phyloP scores from a whole-genome alignment of 2,888 invertebrate species.

The Xanthorhoe spadicearia region DNA sequence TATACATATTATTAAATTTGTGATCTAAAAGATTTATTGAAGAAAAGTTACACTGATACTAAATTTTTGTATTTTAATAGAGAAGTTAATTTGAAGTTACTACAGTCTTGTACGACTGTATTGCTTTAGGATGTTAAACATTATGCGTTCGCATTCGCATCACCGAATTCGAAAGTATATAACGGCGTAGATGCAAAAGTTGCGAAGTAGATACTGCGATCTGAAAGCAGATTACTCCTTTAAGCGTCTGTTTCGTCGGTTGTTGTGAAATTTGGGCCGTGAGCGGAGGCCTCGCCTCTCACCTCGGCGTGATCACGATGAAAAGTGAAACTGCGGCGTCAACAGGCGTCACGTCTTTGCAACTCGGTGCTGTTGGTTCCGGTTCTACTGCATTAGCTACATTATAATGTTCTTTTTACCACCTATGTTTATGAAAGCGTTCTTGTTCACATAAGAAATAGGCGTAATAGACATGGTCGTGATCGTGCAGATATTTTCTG shows the following conservation, averaged over 20 bases:
- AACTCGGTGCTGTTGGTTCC: conserved; percentile 76
- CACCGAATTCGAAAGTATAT: conserved; percentile 43
- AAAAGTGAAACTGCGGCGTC: conserved; percentile 81
- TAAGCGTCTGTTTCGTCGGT: conserved; percentile 66
- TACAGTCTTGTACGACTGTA: neutral
- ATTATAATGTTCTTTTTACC: conserved; percentile 50
- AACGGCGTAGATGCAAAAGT: conserved; percentile 35
- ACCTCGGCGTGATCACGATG: conserved; percentile 72
- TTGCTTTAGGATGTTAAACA: neutral
- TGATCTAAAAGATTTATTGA: no score
- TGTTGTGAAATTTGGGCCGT: conserved; percentile 80
- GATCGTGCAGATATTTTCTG: conserved; percentile 24
- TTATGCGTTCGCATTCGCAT: conserved; percentile 41
- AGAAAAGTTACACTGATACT: no score
- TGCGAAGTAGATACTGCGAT: conserved; percentile 46
- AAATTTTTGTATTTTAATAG: neutral
- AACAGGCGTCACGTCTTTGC: conserved; percentile 73
- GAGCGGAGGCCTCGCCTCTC: conserved; percentile 79
- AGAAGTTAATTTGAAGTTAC: neutral
- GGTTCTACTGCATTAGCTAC: conserved; percentile 65
- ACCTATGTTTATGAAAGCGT: conserved; percentile 48
- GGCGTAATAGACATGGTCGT: conserved; percentile 30
- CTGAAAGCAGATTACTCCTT: conserved; percentile 58
- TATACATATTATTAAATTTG: no score
- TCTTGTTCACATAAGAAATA: conserved; percentile 32